Conservation (phyloP, 2,888 invertebrate genomes). For the Cosmia trapezina region DNA sequence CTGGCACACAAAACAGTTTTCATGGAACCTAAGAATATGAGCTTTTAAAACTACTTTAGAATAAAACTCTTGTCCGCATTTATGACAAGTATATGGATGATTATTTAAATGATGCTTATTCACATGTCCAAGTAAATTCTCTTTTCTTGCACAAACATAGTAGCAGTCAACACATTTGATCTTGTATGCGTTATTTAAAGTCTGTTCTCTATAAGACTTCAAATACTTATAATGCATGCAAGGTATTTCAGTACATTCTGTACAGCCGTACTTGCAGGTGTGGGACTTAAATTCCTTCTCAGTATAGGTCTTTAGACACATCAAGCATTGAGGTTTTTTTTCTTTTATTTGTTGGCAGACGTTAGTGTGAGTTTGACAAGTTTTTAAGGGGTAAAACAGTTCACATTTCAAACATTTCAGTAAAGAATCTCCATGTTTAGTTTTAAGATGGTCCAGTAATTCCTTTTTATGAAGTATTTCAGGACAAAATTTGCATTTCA, state of each 20-base stretch:
- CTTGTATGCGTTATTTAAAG: constrained; percentile 65
- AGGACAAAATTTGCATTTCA: constrained; percentile 47
- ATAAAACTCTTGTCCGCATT: constrained; percentile 76
- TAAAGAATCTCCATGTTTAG: constrained; percentile 24
- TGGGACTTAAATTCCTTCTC: constrained; percentile 67
- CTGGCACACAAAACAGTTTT: constrained; percentile 69
- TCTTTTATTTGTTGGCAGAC: constrained; percentile 14
- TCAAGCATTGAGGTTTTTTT: constrained; percentile 65
- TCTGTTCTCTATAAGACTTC: constrained; percentile 73
- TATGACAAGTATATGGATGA: constrained; percentile 75
- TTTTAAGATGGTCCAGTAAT: constrained; percentile 38
- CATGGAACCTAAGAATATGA: constrained; percentile 73
- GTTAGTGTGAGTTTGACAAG: constrained; percentile 27
- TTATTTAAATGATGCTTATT: constrained; percentile 77
- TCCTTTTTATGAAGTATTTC: constrained; percentile 27
- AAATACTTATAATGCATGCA: constrained; percentile 78
- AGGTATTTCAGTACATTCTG: constrained; percentile 72
- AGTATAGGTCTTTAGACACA: constrained; percentile 72
- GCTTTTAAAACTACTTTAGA: constrained; percentile 70
- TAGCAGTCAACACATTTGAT: constrained; percentile 76
- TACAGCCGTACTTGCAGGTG: constrained; percentile 73
- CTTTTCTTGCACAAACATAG: constrained; percentile 73
- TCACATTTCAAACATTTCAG: constrained; percentile 44
- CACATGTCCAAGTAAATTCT: constrained; percentile 73
- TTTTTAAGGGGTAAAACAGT: constrained; percentile 21